These are phyloP conservation scores for Herpetotheres cachinnans DNA, from an alignment of 2,113 vertebrate genomes.

Conservation along the genomic window DNA sequence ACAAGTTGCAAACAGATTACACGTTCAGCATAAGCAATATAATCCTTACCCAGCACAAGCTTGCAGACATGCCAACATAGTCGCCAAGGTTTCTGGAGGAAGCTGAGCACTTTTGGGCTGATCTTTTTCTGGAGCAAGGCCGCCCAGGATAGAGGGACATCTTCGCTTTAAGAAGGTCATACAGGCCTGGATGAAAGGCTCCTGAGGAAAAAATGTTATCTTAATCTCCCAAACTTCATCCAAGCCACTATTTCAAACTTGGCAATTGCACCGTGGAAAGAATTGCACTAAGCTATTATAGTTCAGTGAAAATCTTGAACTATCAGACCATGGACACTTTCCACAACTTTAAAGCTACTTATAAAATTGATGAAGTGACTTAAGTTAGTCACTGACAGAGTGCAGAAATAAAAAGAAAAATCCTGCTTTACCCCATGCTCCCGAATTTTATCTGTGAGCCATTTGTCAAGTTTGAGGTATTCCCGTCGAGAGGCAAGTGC, in stretches of 20 bases:
- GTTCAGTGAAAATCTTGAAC: neutral
- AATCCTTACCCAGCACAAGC: slow-evolving; percentile 92
- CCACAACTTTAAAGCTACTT: slow-evolving; percentile 28
- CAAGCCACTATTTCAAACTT: slow-evolving; percentile 19
- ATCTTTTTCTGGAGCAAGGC: slow-evolving; percentile 96
- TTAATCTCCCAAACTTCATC: neutral
- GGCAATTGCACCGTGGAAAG: slow-evolving; percentile 10
- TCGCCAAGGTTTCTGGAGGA: slow-evolving; percentile 95
- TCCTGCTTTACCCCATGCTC: slow-evolving; percentile 91
- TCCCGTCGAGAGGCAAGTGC: slow-evolving; percentile 99
- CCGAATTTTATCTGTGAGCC: slow-evolving; percentile 99
- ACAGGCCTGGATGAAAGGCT: slow-evolving; percentile 97
- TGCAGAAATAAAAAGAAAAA: slow-evolving; percentile 54
- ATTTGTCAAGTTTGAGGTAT: slow-evolving; percentile 99
- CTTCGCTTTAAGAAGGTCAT: slow-evolving; percentile 98
- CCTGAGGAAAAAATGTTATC: slow-evolving; percentile 68
- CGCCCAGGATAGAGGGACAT: slow-evolving; percentile 97
- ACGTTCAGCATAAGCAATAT: accelerated
- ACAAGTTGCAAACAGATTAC: neutral
- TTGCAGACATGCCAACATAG: slow-evolving; percentile 95
- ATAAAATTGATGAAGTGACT: neutral
- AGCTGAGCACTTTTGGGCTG: slow-evolving; percentile 98
- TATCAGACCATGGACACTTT: neutral
- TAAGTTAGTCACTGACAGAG: slow-evolving; percentile 18
- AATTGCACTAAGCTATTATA: slow-evolving; percentile 12